Percentiles rank a stretch among this genome's conserved stretches.
These are phyloP conservation scores for Megaceryle maxima DNA, from an alignment of 2,113 vertebrate genomes.

Conservation along the genomic window DNA sequence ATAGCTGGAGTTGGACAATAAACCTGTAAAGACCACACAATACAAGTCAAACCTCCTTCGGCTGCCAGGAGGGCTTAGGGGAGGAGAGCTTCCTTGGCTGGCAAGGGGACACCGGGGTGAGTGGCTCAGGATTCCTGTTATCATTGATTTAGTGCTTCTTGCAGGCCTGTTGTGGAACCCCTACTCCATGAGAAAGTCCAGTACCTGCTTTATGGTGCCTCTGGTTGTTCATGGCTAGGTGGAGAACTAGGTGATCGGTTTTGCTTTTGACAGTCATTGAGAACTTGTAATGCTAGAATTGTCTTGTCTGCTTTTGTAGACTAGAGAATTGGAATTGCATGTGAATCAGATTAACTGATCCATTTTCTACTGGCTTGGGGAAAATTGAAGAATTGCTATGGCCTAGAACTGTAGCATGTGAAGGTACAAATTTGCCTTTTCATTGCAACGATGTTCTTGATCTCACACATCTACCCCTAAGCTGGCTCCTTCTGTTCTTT, in stretches of 20 bases:
- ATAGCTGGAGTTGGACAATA: background rate
- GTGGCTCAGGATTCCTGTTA: background rate
- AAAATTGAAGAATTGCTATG: background rate
- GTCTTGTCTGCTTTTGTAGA: background rate
- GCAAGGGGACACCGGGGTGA: too few species aligned
- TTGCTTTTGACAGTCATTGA: background rate
- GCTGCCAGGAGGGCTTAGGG: background rate
- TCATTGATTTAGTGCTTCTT: background rate
- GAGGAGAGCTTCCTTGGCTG: background rate
- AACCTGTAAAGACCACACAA: background rate
- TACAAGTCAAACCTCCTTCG: background rate
- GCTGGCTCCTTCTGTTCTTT: background rate
- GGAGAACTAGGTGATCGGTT: background rate
- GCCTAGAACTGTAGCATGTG: background rate
- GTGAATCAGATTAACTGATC: background rate
- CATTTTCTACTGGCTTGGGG: background rate
- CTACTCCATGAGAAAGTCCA: background rate
- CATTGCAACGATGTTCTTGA: background rate
- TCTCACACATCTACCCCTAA: background rate
- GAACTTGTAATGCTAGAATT: background rate
- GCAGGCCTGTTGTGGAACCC: background rate
- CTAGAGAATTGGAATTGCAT: background rate
- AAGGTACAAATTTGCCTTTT: background rate
- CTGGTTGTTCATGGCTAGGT: background rate
- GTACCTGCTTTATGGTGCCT: background rate